Evolutionary conservation across 2,888 invertebrate species (phyloP).

Genomic region (Neoscelio sp.): DNA sequence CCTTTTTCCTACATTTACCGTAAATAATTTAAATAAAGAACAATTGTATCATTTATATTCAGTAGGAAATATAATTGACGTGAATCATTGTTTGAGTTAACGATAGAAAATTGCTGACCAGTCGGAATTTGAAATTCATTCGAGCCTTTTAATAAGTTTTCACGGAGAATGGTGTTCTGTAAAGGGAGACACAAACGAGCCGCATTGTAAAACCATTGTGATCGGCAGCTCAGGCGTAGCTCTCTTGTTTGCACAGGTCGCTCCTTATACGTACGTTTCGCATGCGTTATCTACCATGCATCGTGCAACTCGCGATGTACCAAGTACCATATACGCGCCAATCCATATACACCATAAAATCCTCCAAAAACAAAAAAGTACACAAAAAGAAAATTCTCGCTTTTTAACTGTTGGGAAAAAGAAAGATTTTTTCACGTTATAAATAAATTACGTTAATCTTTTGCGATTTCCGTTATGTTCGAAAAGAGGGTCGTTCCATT

Average conservation of each 20-base stretch:
- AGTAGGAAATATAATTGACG: slow-evolving; percentile 28
- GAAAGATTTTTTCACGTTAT: background rate
- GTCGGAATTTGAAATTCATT: slow-evolving; percentile 44
- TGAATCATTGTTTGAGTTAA: slow-evolving; percentile 34
- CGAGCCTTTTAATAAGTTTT: slow-evolving; percentile 51
- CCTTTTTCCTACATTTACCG: slow-evolving; percentile 8
- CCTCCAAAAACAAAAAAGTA: background rate
- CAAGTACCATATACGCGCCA: slow-evolving; percentile 35
- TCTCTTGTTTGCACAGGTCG: slow-evolving; percentile 70
- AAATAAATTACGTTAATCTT: too few species aligned
- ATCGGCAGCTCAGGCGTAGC: slow-evolving; percentile 65
- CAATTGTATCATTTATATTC: slow-evolving; percentile 37
- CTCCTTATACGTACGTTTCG: slow-evolving; percentile 69
- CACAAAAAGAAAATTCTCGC: slow-evolving; percentile 10
- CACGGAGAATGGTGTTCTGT: slow-evolving; percentile 37
- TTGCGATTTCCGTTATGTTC: slow-evolving; percentile 6
- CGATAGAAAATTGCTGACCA: slow-evolving; percentile 32
- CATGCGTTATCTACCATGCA: slow-evolving; percentile 66
- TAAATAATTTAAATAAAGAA: slow-evolving; percentile 35
- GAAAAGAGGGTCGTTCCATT: slow-evolving; percentile 4
- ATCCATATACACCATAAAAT: slow-evolving; percentile 43
- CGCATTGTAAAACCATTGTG: slow-evolving; percentile 61
- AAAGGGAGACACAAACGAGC: slow-evolving; percentile 50
- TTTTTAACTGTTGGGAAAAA: slow-evolving; percentile 7
- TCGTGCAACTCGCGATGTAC: slow-evolving; percentile 30